Base-by-base conservation (phyloP, 2,113 vertebrate genomes). In the Cynoglossus semilaevis region DNA sequence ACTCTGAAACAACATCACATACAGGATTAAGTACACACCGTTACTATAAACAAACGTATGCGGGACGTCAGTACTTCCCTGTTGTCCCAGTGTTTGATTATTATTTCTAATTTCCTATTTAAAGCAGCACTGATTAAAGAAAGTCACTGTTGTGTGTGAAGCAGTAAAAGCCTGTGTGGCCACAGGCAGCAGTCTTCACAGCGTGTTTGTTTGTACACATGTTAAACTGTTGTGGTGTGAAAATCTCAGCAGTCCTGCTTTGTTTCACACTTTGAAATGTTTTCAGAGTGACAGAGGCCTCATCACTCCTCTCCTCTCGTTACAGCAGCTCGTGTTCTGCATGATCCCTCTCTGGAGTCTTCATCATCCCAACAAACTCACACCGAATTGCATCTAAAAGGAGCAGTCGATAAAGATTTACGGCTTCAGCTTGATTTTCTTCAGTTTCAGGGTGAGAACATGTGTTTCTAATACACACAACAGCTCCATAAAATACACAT, bases 201-300 rank as follows among this genome's bases (percentile, higher is more conserved):
- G 59, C 51, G 53, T 75, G 71, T 53, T 59, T 70, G 47, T 76
- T 76, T 71, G 69, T 67, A 58, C 67, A 79, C 71, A 64, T 75
- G 67, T n/a, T 54, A 70, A 79, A 71, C 48, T 51, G 42, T 41
- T 52, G 9, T 52, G 16, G 69, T 66, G 77, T 72, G 74, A 67
- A 67, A 44, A 50, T 62, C 46, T 72, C 61, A 48, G 45, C 15
- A 42, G 60, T 15, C 49, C 35, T 46, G 58, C 49, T 48, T 73
- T 17, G 46, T 70, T 81, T 76, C 58, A 67, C 72, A 70, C 70
- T 62, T 72, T 67, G 11, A 58, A 41, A 73, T 71, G 56, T 70
- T 54, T 47, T 53, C 12, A 44, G 15, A 9, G 50, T 41, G 38
- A 41, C 22, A 41, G 38, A 47, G 65, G 19, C 36, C 2, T 10